Evolutionary conservation across 2,797 vertebrate species (phyloP), one percentile per base, ranked within the genome.

Genomic region (Pseudochirops corinnae): DNA sequence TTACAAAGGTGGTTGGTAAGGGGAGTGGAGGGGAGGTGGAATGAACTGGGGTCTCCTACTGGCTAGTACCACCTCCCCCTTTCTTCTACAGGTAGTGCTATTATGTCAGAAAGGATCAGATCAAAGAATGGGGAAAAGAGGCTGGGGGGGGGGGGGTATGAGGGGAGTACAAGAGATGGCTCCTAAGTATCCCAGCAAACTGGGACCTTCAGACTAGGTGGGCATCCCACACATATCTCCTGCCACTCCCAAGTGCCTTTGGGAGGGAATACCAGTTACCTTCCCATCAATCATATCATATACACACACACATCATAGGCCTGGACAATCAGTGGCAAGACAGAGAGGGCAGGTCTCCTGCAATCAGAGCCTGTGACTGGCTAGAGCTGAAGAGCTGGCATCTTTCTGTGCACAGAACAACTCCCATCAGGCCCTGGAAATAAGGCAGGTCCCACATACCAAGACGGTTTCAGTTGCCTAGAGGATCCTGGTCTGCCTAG

Each of bases 61-160:
- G 74, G 74, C 39, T 4, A 53, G 92, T 91, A 52, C 82, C n/a
- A 55, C 18, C 58, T 33, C 33, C 0, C 53, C 62, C 46, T 21
- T 33, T n/a, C 56, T 60, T 91, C 93, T 93, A 53, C 46, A 92
- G 96, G 91, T 28, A 95, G 7, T 67, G 96, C 90, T 94, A 82
- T 90, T 46, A 9, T 82, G 39, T 87, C 39, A 87, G 39, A 87
- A 50, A 87, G 58, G 87, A 11, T 93, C 39, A 55, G 56, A 55
- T 90, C 93, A 24, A 82, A 91, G 87, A 50, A 26, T n/a, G 31
- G 21, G 74, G 7, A 11, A 74, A 24, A n/a, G 67, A 46, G 39
- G n/a, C n/a, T 39, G 7, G 39, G 39, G 21, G 46, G 21, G 46
- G 21, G 9, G n/a, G 31, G 1, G 46, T 46, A 9, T 21, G 39